phyloP scores from a whole-genome alignment of 2,888 invertebrate species.

The Psylliodes chrysocephalus region DNA sequence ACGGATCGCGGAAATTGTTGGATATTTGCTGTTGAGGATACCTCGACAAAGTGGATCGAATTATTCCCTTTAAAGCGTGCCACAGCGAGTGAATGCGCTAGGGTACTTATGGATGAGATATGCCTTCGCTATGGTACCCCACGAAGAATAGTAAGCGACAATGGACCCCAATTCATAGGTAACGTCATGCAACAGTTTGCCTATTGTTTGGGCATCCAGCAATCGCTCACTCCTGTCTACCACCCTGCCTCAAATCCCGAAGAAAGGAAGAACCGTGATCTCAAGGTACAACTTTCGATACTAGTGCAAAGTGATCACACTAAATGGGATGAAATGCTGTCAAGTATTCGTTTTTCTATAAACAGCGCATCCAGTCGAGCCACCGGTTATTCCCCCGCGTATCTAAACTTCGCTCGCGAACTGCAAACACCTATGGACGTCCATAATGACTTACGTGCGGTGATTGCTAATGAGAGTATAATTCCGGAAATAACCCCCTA shows the following conservation, averaged over 20 bases:
- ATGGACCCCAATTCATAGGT: background rate
- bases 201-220: slow-evolving; percentile 35
- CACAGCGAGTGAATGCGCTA: slow-evolving; percentile 47
- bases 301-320: slow-evolving; percentile 26
- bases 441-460: slow-evolving; percentile 18
- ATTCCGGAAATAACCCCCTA: slow-evolving; percentile 36
- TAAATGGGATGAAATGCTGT: too few species aligned
- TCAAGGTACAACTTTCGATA: slow-evolving; percentile 46
- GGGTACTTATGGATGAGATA: slow-evolving; percentile 47
- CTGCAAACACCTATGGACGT: slow-evolving; percentile 47
- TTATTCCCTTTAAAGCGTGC: slow-evolving; percentile 40
- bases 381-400: slow-evolving; percentile 53
- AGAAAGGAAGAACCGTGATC: slow-evolving; percentile 40
- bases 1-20: slow-evolving; percentile 15
- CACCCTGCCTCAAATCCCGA: slow-evolving; percentile 43
- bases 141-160: background rate
- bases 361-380: slow-evolving; percentile 48
- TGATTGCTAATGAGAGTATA: slow-evolving; percentile 34
- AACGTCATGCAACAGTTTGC: background rate
- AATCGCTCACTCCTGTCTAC: slow-evolving; percentile 37
- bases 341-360: slow-evolving; percentile 59
- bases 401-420: slow-evolving; percentile 39
- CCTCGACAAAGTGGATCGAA: slow-evolving; percentile 50
- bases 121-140: too few species aligned
- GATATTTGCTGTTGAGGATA: slow-evolving; percentile 47